Percentiles rank a stretch among this genome's conserved stretches.
Evolutionary conservation across 2,888 invertebrate species (phyloP).

Genomic region (Cataglyphis rosenhaueri): DNA sequence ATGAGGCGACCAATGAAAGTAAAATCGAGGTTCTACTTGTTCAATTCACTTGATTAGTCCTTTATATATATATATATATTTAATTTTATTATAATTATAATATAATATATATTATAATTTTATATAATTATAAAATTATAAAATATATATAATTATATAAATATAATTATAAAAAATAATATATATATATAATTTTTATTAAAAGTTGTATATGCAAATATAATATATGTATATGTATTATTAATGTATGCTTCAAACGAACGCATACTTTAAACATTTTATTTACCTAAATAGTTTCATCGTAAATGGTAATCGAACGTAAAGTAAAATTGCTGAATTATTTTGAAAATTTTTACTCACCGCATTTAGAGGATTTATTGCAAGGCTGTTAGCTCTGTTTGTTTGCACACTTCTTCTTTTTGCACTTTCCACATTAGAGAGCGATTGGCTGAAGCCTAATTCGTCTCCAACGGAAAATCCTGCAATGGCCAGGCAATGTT

Average conservation of each 20-base stretch:
- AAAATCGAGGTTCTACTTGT: background rate
- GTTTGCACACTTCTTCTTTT: slow-evolving; percentile 88
- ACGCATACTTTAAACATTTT: background rate
- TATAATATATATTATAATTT: too few species aligned
- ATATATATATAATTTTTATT: background rate
- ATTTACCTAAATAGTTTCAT: background rate
- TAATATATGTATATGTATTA: background rate
- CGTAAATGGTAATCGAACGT: too few species aligned
- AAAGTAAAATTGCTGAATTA: background rate
- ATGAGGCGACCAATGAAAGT: background rate
- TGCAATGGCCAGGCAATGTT: slow-evolving; percentile 79
- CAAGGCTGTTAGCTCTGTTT: slow-evolving; percentile 72
- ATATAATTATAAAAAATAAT: too few species aligned
- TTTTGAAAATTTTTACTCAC: slow-evolving; percentile 69
- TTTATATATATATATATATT: background rate
- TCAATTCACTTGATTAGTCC: background rate
- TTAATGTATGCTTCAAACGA: background rate
- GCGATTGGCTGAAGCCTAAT: slow-evolving; percentile 93
- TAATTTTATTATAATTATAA: too few species aligned
- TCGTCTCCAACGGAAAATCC: slow-evolving; percentile 96
- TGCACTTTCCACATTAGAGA: slow-evolving; percentile 91
- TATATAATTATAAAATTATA: too few species aligned
- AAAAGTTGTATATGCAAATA: background rate
- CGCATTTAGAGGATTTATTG: slow-evolving; percentile 69
- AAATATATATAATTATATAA: too few species aligned